Evolutionary conservation across 2,888 invertebrate species (phyloP), one percentile per base, ranked within the genome.

Genomic region (Argyra leucocephala): DNA sequence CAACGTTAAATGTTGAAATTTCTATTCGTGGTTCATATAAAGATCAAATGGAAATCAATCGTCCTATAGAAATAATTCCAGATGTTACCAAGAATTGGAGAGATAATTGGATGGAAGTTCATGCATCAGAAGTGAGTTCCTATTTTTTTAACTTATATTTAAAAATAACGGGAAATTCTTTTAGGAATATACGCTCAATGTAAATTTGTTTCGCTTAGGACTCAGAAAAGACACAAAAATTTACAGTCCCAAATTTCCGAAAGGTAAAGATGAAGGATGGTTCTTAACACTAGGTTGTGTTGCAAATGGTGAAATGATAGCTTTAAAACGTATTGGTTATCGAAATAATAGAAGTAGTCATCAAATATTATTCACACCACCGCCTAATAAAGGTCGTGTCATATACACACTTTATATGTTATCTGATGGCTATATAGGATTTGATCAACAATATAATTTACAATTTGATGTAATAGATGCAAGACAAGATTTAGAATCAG

Each of bases 201-300:
- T 91, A 2, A 82, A 82, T 36, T 77, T 84, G 71, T 79, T 77
- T 48, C 82, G 86, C 57, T 82, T 83, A 73, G 82, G 84, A 62
- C 79, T 81, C 48, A 78, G 81, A 1, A 84, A 81, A 73, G 84
- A 84, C 71, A 88, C 88, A 22, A 90, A 88, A n/a, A 91, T 90
- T n/a, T 81, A 88, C 68, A 88, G 93, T 67, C 91, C 93, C 0
- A 86, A 88, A 68, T 98, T 94, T 82, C 88, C 93, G 1, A 96
- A 96, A 77, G 88, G 89, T 57, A 98, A 97, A 81, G 93, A 92
- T 75, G 97, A 97, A 77, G 93, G 95, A 65, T 99, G 98, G 98
- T 90, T 97, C 79, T 75, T 96, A 2, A 84, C 94, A 0, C 81
- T 98, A 10, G 96, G 96, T 2, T 85, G 86, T 24, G 79, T 86